Conservation (phyloP, 2,113 vertebrate genomes). For the Gallinago media region DNA sequence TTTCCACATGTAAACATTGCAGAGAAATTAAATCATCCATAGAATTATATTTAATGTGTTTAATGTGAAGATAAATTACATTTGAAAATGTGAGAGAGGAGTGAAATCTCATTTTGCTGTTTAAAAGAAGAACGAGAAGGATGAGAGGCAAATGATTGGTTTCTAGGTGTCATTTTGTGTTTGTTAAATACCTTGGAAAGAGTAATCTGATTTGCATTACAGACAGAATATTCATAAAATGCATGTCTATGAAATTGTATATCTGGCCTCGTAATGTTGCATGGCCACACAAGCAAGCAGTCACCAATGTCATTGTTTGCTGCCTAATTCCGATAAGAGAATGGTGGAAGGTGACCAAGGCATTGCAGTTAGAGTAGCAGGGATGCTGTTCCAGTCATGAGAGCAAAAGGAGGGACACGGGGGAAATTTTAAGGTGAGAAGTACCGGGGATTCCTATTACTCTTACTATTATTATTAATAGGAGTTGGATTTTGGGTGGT, state of each 20-base stretch:
- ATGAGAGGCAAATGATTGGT: neutral
- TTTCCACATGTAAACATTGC: neutral
- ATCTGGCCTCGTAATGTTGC: neutral
- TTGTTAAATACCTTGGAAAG: neutral
- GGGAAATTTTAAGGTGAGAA: neutral
- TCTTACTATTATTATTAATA: neutral
- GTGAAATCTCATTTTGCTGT: neutral
- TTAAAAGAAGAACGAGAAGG: neutral
- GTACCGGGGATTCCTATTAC: fast-evolving
- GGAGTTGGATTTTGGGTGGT: neutral
- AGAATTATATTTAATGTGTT: neutral
- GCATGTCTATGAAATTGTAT: neutral
- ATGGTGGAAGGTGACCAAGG: fast-evolving
- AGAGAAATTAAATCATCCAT: neutral
- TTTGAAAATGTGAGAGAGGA: neutral
- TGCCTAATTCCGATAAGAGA: neutral
- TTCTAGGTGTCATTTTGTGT: neutral
- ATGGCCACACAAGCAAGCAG: neutral
- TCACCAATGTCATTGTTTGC: neutral
- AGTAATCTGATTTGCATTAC: neutral
- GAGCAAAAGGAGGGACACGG: neutral
- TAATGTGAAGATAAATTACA: neutral
- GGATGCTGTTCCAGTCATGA: neutral
- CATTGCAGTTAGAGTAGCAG: neutral
- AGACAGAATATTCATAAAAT: neutral